These are phyloP conservation scores for Pocillopora verrucosa DNA, from an alignment of 64 coral and sea anemone species.

Conservation along the genomic window DNA sequence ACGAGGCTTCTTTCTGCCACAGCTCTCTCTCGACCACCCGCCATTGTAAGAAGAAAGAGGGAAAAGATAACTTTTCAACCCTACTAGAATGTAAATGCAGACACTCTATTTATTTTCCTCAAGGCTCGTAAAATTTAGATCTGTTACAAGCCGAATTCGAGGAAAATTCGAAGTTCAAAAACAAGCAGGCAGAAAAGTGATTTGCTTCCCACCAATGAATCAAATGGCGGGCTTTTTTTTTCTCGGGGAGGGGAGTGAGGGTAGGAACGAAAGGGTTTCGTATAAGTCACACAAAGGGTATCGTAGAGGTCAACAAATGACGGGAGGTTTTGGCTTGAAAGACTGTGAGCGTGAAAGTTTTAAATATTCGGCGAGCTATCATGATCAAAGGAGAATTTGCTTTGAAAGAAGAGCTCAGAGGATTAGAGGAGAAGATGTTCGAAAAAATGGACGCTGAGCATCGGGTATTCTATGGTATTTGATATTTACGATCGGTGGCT, in stretches of 20 bases:
- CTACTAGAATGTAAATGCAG: not conserved
- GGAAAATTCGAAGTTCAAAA: too few relatives aligned
- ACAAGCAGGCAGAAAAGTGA: too few relatives aligned
- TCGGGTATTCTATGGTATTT: not conserved
- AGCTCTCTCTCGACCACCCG: conserved; percentile 75
- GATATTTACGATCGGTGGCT: too few relatives aligned
- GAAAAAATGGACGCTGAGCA: not conserved
- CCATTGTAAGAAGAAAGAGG: conserved; percentile 55
- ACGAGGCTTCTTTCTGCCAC: conserved; percentile 74
- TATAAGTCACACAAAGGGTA: not conserved
- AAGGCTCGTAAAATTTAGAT: too few relatives aligned
- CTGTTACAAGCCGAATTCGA: too few relatives aligned
- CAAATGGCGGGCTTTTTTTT: too few relatives aligned
- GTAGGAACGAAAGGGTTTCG: not conserved
- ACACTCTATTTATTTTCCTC: too few relatives aligned
- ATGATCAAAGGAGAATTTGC: conserved; percentile 9
- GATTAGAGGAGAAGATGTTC: not conserved
- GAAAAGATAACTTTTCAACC: not conserved
- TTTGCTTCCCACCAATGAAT: too few relatives aligned
- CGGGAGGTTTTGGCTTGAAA: not conserved
- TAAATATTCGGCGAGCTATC: not conserved
- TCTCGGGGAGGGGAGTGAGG: not conserved
- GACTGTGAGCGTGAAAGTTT: not conserved
- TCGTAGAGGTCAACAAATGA: not conserved
- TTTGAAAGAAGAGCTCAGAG: not conserved